These are phyloP conservation scores for Harmothoe impar DNA, from an alignment of 2,888 invertebrate genomes.

Conservation along the genomic window DNA sequence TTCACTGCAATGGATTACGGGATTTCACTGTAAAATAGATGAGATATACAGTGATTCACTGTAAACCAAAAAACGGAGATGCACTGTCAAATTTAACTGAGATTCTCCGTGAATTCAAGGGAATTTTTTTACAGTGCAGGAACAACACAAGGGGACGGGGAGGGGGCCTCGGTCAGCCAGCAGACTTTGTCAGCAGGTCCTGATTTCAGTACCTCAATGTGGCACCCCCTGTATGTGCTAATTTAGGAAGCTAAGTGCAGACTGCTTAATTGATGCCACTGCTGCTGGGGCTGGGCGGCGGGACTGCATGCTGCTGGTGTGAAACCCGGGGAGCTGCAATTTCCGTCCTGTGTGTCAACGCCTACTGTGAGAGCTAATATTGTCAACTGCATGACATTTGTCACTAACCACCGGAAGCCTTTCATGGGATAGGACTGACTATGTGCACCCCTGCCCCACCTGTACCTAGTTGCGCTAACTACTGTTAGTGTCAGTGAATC, in stretches of 20 bases:
- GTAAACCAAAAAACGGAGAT: no score
- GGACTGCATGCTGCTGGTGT: background rate
- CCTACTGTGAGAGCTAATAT: constrained; percentile 46
- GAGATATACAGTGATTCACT: no score
- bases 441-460: background rate
- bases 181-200: background rate
- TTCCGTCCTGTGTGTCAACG: constrained; percentile 30
- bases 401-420: background rate
- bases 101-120: no score
- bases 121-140: no score
- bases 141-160: background rate
- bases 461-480: background rate
- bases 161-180: background rate
- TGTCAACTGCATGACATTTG: constrained; percentile 39
- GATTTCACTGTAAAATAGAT: no score
- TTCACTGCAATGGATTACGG: no score
- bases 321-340: constrained; percentile 27
- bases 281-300: background rate
- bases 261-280: constrained; percentile 18
- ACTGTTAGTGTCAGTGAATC: background rate
- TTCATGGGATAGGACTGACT: background rate
- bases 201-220: background rate
- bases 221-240: background rate
- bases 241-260: background rate
- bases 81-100: no score